A percentile compares a stretch with the other conserved stretches of the same genome.
Conservation (phyloP, 2,888 invertebrate genomes). For the Tetragonula carbonaria region DNA sequence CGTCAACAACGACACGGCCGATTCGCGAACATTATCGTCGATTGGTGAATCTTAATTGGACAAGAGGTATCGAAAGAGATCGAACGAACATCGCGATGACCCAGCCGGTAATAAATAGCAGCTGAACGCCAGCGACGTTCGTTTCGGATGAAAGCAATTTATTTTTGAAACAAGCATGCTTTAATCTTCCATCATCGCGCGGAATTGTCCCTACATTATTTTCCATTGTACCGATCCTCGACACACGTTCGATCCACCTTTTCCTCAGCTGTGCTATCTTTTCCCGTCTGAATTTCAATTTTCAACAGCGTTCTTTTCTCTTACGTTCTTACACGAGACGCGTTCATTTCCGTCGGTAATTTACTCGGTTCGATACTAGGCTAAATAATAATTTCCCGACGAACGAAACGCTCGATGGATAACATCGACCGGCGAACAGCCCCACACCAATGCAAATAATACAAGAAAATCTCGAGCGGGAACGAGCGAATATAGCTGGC, state of each 20-base stretch:
- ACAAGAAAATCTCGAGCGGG: neutral
- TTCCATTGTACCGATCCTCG: conserved; percentile 7
- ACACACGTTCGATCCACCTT: neutral
- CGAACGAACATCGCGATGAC: conserved; percentile 17
- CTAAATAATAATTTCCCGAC: neutral
- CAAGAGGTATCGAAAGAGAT: conserved; percentile 20
- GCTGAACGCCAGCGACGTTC: neutral
- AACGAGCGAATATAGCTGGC: neutral
- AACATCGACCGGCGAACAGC: neutral
- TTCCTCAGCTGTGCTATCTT: neutral
- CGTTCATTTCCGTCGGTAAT: neutral
- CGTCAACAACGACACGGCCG: conserved; percentile 47
- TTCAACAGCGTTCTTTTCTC: too few species aligned
- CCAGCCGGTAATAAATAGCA: conserved; percentile 21
- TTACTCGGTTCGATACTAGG: neutral
- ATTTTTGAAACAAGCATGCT: conserved; percentile 2
- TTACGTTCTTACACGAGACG: too few species aligned
- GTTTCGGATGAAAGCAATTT: conserved; percentile 12
- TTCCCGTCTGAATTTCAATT: too few species aligned
- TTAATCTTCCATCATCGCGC: conserved; percentile 9
- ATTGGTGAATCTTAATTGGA: conserved; percentile 63
- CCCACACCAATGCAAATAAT: neutral
- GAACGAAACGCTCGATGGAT: neutral
- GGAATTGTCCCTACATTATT: neutral
- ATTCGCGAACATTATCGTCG: conserved; percentile 50